These are phyloP conservation scores for Brachionus manjavacas DNA, from an alignment of 1,140 invertebrate species.

Conservation along the genomic window DNA sequence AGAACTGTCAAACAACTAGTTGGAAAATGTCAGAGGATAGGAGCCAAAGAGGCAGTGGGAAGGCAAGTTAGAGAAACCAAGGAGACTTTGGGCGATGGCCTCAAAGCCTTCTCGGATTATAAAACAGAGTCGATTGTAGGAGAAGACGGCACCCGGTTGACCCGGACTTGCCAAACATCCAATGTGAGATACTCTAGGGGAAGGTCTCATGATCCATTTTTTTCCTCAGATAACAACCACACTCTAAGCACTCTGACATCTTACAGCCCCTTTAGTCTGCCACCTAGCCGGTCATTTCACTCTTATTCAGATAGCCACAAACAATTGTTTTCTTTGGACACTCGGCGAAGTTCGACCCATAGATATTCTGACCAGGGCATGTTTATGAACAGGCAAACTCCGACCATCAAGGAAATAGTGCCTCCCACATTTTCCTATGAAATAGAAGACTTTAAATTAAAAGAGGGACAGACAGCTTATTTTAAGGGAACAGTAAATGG, in stretches of 20 bases:
- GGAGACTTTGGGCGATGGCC: neutral
- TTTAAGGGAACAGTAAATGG: constrained; percentile 31
- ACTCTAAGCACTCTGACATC: neutral
- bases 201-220: neutral
- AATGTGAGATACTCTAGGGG: neutral
- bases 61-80: constrained; percentile 33
- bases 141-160: neutral
- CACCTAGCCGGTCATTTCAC: neutral
- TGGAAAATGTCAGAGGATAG: constrained; percentile 1
- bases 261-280: neutral
- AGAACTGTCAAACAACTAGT: neutral
- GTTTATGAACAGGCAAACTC: neutral
- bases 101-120: neutral
- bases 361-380: constrained; percentile 11
- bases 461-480: constrained; percentile 15
- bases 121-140: constrained; percentile 7
- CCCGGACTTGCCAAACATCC: neutral
- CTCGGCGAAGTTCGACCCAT: neutral
- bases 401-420: constrained; percentile 36
- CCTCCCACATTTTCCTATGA: constrained; percentile 35
- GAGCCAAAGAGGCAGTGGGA: neutral
- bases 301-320: neutral
- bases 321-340: neutral
- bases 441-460: constrained; percentile 9
- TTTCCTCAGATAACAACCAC: neutral